A percentile compares a stretch with the other conserved stretches of the same genome.
These are phyloP conservation scores for Rachycentron canadum DNA, from an alignment of 2,797 vertebrate genomes.

Conservation along the genomic window DNA sequence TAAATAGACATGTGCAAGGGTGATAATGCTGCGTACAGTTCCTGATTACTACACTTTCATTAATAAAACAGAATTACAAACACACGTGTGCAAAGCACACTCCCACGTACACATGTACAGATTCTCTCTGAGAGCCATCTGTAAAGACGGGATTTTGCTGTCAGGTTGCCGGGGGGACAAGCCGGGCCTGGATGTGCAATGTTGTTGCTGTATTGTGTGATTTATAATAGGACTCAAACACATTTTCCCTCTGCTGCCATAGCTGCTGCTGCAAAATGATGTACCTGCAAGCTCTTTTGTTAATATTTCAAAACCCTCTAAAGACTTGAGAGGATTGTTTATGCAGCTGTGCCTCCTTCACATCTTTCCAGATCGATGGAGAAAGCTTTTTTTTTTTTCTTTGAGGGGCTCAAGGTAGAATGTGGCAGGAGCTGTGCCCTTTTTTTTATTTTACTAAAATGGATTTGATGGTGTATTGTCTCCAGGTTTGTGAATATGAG, in stretches of 20 bases:
- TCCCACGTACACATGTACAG: slow-evolving; percentile 31
- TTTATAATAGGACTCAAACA: slow-evolving; percentile 79
- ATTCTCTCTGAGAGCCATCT: slow-evolving; percentile 72
- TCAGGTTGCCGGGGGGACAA: slow-evolving; percentile 82
- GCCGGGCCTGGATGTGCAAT: slow-evolving; percentile 73
- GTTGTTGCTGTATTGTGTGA: slow-evolving; percentile 82
- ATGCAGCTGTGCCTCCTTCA: slow-evolving; percentile 75
- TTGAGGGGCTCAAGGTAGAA: slow-evolving; percentile 60
- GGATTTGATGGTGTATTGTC: slow-evolving; percentile 25
- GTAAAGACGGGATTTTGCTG: slow-evolving; percentile 78
- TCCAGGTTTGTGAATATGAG: slow-evolving; percentile 42
- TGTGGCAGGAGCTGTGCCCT: slow-evolving; percentile 36
- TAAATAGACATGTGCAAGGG: slow-evolving; percentile 29
- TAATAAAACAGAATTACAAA: slow-evolving; percentile 58
- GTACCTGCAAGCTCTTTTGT: slow-evolving; percentile 82
- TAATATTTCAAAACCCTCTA: slow-evolving; percentile 80
- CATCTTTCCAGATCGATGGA: slow-evolving; percentile 67
- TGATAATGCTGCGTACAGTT: slow-evolving; percentile 22
- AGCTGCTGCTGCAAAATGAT: slow-evolving; percentile 75
- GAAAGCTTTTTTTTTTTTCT: slow-evolving; percentile 40
- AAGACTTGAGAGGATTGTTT: slow-evolving; percentile 79
- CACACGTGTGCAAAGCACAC: slow-evolving; percentile 24
- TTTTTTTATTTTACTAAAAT: slow-evolving; percentile 25
- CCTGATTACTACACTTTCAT: slow-evolving; percentile 58
- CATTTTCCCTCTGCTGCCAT: slow-evolving; percentile 76